Evolutionary conservation across 2,888 invertebrate genomes (phyloP), one percentile per base, ranked within the genome.

Genomic region (Hydrotaea cyrtoneurina): DNA sequence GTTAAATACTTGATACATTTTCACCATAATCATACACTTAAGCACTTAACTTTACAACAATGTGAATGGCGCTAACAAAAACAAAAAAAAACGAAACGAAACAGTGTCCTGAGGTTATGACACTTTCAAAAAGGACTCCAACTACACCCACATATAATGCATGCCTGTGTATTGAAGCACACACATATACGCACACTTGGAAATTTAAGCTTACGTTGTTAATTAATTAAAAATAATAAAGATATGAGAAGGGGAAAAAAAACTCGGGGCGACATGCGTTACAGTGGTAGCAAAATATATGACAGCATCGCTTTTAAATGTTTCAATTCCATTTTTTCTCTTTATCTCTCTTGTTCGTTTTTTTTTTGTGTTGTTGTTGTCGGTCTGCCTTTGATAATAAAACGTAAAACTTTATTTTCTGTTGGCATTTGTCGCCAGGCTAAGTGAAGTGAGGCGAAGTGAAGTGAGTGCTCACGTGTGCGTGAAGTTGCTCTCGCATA

Each of bases 141-240:
- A n/a, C n/a, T n/a, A n/a, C n/a, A n/a, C n/a, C n/a, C n/a, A n/a
- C n/a, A n/a, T n/a, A n/a, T n/a, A n/a, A n/a, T n/a, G n/a, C 50
- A 7, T 50, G 3, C n/a, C 2, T n/a, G n/a, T 50, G 13, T 50
- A n/a, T 50, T n/a, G 2, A 50, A 2, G n/a, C n/a, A 50, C n/a
- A 50, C n/a, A n/a, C 50, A n/a, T 50, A 55, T 10, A 55, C 21
- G 10, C 55, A 55, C 55, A 53, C 53, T 17, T 17, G n/a, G 2
- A 17, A 3, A 53, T 19, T 17, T 55, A 11, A 17, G 5, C 7
- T 59, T 59, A 59, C 15, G 23, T 59, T 59, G 23, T 59, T 59
- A 59, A 59, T 59, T 59, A 59, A 59, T 59, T 59, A 59, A 59
- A 59, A 59, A 59, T 59, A 26, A 59, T 59, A 59, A 59, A 59